A percentile compares a stretch with the other conserved stretches of the same genome.
These are phyloP conservation scores for Poecilia picta DNA, from an alignment of 2,797 vertebrate genomes.

Conservation along the genomic window DNA sequence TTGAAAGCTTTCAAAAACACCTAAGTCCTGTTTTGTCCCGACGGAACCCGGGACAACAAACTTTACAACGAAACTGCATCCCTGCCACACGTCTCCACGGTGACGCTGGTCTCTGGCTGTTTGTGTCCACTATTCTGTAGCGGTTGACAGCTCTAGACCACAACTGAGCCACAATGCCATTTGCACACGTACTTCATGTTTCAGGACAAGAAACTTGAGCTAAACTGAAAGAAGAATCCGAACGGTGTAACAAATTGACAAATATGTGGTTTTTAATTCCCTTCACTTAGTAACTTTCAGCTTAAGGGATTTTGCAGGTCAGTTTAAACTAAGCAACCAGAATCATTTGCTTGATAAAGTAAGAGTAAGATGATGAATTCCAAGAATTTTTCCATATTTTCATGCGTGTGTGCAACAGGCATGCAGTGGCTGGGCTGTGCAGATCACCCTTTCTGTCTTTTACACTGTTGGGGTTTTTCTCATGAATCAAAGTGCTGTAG, in stretches of 20 bases:
- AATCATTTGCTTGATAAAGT: not conserved
- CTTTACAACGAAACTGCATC: not conserved
- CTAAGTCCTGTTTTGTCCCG: not conserved
- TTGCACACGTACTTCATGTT: slow-evolving; percentile 50
- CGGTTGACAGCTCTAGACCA: slow-evolving; percentile 91
- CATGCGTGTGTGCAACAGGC: slow-evolving; percentile 48
- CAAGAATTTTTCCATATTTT: not conserved
- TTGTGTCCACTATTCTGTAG: slow-evolving; percentile 91
- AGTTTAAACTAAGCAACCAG: not conserved
- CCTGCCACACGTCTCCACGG: slow-evolving; percentile 28
- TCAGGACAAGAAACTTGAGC: not conserved
- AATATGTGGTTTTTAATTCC: not conserved
- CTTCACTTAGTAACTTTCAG: not conserved
- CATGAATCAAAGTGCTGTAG: slow-evolving; percentile 61
- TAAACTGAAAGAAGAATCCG: not conserved
- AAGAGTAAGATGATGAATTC: not conserved
- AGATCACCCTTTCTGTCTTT: slow-evolving; percentile 82
- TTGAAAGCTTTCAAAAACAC: not conserved
- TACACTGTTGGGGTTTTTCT: slow-evolving; percentile 45
- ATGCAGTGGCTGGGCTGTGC: slow-evolving; percentile 80
- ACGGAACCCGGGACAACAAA: not conserved
- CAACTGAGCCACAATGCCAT: slow-evolving; percentile 79
- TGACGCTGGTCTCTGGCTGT: slow-evolving; percentile 80
- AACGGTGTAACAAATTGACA: not conserved
- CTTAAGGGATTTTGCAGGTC: not conserved